Conservation (phyloP, 2,113 vertebrate species). For the Chiloscyllium plagiosum region DNA sequence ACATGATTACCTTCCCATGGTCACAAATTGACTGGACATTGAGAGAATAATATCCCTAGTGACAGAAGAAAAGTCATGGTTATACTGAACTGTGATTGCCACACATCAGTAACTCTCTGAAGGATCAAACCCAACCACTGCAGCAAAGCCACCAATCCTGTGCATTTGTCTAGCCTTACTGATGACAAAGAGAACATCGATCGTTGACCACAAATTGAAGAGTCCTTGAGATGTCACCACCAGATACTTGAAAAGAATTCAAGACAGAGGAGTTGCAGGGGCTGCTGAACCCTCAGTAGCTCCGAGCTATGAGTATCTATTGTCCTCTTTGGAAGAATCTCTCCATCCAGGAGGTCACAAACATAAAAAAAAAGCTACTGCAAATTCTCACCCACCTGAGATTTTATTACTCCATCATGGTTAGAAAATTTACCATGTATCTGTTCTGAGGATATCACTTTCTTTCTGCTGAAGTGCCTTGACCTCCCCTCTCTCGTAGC, state of each 20-base stretch:
- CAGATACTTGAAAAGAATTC: neutral
- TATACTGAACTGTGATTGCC: neutral
- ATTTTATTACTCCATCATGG: too few species aligned
- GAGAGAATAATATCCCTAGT: neutral
- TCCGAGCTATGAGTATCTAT: too few species aligned
- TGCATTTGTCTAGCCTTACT: neutral
- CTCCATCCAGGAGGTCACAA: neutral
- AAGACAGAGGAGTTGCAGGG: neutral
- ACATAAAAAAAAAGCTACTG: too few species aligned
- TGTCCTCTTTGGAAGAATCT: neutral
- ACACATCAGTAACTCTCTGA: neutral
- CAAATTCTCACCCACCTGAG: too few species aligned
- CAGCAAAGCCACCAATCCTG: neutral
- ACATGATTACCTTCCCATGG: neutral
- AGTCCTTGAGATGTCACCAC: neutral
- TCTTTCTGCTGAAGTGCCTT: neutral
- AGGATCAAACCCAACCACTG: neutral
- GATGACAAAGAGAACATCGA: too few species aligned
- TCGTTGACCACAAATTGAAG: neutral
- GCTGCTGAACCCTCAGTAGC: neutral
- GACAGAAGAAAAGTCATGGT: neutral
- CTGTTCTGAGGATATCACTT: neutral
- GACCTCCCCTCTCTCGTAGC: neutral
- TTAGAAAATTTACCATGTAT: neutral
- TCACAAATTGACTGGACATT: neutral